Conservation (phyloP, 64 coral and sea anemone genomes). For the Montipora efflorescens region DNA sequence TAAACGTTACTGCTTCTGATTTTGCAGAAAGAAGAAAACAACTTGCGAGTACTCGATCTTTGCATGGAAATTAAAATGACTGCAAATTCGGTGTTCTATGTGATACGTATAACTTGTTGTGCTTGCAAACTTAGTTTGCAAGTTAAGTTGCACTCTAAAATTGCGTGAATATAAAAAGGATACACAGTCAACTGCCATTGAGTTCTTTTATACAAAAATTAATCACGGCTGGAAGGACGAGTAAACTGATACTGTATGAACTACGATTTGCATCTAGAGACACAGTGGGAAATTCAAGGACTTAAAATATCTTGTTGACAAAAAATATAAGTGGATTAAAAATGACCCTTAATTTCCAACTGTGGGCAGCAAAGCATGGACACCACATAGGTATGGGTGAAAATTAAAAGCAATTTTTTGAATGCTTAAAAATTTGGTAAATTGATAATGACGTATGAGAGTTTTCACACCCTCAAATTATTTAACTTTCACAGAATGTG, state of each 20-base stretch:
- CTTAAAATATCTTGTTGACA: background rate
- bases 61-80: slow-evolving; percentile 11
- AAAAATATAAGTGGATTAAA: background rate
- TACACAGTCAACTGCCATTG: slow-evolving; percentile 11
- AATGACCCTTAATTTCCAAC: slow-evolving; percentile 7
- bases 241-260: background rate
- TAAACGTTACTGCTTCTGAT: background rate
- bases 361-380: slow-evolving; percentile 15
- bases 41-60: background rate
- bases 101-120: slow-evolving; percentile 10
- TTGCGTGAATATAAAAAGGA: slow-evolving; percentile 2
- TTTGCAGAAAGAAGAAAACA: slow-evolving; percentile 5
- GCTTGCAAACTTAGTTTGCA: slow-evolving; percentile 17
- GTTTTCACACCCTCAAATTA: background rate
- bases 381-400: background rate
- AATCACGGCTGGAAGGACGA: background rate
- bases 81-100: background rate
- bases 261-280: background rate
- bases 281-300: background rate
- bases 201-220: slow-evolving; percentile 8
- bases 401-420: background rate
- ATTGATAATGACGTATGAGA: background rate
- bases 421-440: background rate
- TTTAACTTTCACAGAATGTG: too few relatives aligned
- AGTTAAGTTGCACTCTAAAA: slow-evolving; percentile 12